Evolutionary conservation across 2,888 invertebrate genomes (phyloP), one percentile per base, ranked within the genome.

Genomic region (Lysandra bellargus): DNA sequence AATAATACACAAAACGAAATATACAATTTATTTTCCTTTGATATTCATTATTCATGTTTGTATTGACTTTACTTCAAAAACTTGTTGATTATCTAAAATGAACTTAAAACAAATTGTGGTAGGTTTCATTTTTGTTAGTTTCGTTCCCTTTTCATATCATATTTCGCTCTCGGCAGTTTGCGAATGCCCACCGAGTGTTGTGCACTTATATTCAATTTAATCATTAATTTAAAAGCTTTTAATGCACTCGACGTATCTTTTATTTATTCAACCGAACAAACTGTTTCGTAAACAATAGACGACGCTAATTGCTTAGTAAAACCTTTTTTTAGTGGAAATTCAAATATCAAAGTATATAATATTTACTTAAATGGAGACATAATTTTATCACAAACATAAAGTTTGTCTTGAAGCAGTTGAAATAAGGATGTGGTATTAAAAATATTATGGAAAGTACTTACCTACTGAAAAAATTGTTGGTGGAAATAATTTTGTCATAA

Each of bases 171-270:
- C 77, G 73, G 79, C 78, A 80, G 78, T 81, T 79, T 81, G 80
- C 77, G 78, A 78, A 80, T 73, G 61, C 72, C 80, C 78, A 80
- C 80, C 78, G 80, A 80, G 80, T 80, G 57, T 78, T 49, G 57
- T 81, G 79, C 79, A 76, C 79, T 81, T 80, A 80, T 80, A 81
- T 81, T 83, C 80, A 80, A 81, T 81, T 82, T 81, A 75, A 75
- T 80, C 81, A 83, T 82, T 83, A 80, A 83, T 80, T 81, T 82
- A 82, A 83, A 81, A 80, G 80, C 79, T 82, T 81, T 81, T 79
- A 81, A 73, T 79, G 60, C 14, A 76, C 53, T 82, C 72, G 77
- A 60, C 14, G 17, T 78, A 53, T 53, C 17, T 76, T 44, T 17
- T 53, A 69, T 69, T 69, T 69, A 33, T 37, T 37, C 69, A 17